Percentiles rank a stretch among this genome's conserved stretches.
Conservation (phyloP, 2,113 vertebrate species). For the Thamnophis sirtalis region DNA sequence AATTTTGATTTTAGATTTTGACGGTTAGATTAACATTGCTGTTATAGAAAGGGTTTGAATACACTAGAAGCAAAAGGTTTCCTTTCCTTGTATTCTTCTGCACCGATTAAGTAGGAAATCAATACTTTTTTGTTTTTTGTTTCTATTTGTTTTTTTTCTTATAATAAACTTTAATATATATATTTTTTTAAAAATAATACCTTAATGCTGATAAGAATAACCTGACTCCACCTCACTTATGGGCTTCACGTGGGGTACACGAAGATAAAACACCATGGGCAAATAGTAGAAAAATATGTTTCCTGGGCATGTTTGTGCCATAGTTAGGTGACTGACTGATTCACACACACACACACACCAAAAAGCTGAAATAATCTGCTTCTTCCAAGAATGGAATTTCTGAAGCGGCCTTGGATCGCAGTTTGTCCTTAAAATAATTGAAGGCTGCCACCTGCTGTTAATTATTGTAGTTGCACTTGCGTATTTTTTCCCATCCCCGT, state of each 20-base stretch:
- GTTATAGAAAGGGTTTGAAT: neutral
- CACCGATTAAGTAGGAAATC: neutral
- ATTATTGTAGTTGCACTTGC: neutral
- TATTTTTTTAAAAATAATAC: neutral
- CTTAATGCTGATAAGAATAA: neutral
- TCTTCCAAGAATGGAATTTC: neutral
- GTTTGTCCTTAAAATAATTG: neutral
- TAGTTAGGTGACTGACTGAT: too few relatives aligned
- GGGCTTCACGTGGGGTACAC: neutral
- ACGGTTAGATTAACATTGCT: neutral
- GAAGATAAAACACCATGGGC: neutral
- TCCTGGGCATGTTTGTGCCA: neutral
- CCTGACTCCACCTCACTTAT: neutral
- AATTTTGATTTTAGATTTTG: neutral
- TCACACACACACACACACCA: too few relatives aligned
- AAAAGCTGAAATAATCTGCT: neutral
- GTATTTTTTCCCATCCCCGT: neutral
- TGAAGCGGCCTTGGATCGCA: too few relatives aligned
- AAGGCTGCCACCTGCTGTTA: constrained; percentile 37
- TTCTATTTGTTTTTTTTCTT: neutral
- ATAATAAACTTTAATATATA: neutral
- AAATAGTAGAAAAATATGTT: neutral
- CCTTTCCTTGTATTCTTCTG: neutral
- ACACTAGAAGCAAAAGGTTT: neutral
- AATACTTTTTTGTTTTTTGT: neutral